Conservation (phyloP, 2,888 invertebrate species). For the Gasteruption jaculator region DNA sequence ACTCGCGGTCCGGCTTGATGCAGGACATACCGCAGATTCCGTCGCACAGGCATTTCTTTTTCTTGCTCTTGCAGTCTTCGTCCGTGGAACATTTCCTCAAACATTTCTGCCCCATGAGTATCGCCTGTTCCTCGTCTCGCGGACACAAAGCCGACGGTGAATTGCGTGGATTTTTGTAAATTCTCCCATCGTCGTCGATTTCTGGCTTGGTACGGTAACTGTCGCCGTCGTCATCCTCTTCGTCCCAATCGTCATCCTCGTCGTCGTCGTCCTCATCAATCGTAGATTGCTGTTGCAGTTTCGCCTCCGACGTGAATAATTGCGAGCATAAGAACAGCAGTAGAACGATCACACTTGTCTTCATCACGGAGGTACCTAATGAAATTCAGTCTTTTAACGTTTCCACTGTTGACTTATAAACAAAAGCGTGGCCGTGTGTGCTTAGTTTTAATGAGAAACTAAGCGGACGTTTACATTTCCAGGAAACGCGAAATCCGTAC, state of each 20-base stretch:
- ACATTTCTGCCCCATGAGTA: slow-evolving; percentile 79
- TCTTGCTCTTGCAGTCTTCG: slow-evolving; percentile 93
- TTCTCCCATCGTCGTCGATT: slow-evolving; percentile 74
- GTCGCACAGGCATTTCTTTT: slow-evolving; percentile 95
- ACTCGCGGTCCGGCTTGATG: slow-evolving; percentile 94
- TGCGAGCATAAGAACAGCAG: slow-evolving; percentile 36
- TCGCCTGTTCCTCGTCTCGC: slow-evolving; percentile 80
- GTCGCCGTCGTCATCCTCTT: slow-evolving; percentile 52
- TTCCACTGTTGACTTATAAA: no score
- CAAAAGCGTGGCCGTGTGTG: no score
- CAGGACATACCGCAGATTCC: slow-evolving; percentile 96
- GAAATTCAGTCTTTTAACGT: no score
- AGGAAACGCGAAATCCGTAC: no score
- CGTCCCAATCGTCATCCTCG: slow-evolving; percentile 55
- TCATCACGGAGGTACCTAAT: no score
- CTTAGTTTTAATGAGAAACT: no score
- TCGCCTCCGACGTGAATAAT: slow-evolving; percentile 40
- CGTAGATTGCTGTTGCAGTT: slow-evolving; percentile 40
- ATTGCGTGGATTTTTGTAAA: slow-evolving; percentile 85
- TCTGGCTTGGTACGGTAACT: slow-evolving; percentile 50
- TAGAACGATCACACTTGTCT: slow-evolving; percentile 32
- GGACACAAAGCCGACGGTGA: slow-evolving; percentile 84
- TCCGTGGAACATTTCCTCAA: slow-evolving; percentile 89
- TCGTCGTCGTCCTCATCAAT: slow-evolving; percentile 54
- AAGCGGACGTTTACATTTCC: no score